A percentile compares a stretch with the other conserved stretches of the same genome.
These are phyloP conservation scores for Mayetiola destructor DNA, from an alignment of 2,888 invertebrate species.

Conservation along the genomic window DNA sequence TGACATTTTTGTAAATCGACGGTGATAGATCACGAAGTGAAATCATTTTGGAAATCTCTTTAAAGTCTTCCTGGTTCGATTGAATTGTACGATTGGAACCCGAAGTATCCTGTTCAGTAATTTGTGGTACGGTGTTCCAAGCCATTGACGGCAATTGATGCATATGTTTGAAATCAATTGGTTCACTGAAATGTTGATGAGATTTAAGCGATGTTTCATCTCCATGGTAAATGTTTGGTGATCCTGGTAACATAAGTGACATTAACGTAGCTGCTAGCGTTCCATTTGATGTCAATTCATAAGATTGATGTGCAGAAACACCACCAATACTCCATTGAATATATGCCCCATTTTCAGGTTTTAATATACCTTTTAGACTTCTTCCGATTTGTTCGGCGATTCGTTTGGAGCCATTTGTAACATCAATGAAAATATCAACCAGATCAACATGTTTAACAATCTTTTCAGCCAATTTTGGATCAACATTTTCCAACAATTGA, in stretches of 20 bases:
- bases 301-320: conserved; percentile 42
- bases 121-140: conserved; percentile 40
- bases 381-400: conserved; percentile 45
- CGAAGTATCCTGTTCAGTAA: conserved; percentile 40
- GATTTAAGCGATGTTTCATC: conserved; percentile 61
- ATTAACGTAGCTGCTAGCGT: conserved; percentile 55
- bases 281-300: conserved; percentile 42
- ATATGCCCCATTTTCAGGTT: conserved; percentile 52
- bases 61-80: conserved; percentile 39
- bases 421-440: conserved; percentile 51
- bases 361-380: conserved; percentile 43
- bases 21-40: conserved; percentile 47
- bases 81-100: conserved; percentile 49
- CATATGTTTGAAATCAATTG: conserved; percentile 43
- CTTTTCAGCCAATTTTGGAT: conserved; percentile 39
- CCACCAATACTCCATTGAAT: conserved; percentile 66
- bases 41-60: conserved; percentile 44
- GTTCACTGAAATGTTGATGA: conserved; percentile 27
- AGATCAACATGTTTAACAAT: conserved; percentile 54
- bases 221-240: conserved; percentile 78
- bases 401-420: conserved; percentile 41
- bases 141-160: conserved; percentile 58
- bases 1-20: conserved; percentile 56
- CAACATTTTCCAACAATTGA: conserved; percentile 37
- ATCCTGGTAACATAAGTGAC: conserved; percentile 70